A percentile compares a stretch with the other conserved stretches of the same genome.
phyloP scores from a whole-genome alignment of 2,113 vertebrate genomes.

The Charina bottae region DNA sequence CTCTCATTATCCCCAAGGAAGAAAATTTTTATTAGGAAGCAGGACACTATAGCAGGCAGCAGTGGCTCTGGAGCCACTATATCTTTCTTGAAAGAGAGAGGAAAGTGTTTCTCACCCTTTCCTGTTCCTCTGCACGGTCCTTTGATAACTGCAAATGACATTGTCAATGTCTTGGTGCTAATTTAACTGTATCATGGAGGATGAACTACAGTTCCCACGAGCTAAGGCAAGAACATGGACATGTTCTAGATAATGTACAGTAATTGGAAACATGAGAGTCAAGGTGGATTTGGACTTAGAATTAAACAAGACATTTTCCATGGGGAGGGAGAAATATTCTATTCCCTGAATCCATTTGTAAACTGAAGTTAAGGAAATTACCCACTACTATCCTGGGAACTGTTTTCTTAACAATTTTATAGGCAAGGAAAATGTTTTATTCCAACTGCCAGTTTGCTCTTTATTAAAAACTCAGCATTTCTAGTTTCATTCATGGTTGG shows the following conservation, averaged over 20 bases:
- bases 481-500: neutral
- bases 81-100: neutral
- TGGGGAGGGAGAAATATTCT: neutral
- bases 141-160: neutral
- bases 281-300: neutral
- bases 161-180: neutral
- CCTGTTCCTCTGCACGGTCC: neutral
- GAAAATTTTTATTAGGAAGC: neutral
- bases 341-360: neutral
- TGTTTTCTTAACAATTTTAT: neutral
- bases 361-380: neutral
- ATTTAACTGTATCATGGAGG: neutral
- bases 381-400: neutral
- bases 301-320: neutral
- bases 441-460: neutral
- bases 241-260: neutral
- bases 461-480: slow-evolving; percentile 12
- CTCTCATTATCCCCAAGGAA: neutral
- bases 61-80: neutral
- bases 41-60: neutral
- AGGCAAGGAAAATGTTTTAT: neutral
- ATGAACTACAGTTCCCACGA: neutral
- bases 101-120: neutral
- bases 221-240: neutral
- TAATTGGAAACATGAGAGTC: neutral